A percentile compares a stretch with the other conserved stretches of the same genome.
These are phyloP conservation scores for Chloroceryle aenea DNA, from an alignment of 2,113 vertebrate genomes.

Conservation along the genomic window DNA sequence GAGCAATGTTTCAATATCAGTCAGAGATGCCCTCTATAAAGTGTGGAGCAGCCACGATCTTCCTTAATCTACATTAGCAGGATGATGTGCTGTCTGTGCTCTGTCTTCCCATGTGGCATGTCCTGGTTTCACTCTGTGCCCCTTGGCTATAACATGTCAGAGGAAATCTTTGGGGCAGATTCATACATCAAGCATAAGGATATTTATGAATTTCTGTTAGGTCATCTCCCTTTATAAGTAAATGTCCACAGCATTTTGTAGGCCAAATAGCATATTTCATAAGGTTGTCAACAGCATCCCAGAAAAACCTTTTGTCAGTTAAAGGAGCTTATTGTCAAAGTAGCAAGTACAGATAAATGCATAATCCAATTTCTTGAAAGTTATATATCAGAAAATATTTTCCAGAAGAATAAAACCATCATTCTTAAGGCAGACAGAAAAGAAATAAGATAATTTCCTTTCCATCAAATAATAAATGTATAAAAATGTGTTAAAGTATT, in stretches of 20 bases:
- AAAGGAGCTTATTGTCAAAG: background rate
- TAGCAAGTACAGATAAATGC: background rate
- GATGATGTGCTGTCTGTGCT: background rate
- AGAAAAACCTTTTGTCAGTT: background rate
- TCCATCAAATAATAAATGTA: constrained; percentile 14
- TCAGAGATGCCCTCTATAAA: background rate
- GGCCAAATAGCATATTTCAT: background rate
- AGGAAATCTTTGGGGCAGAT: background rate
- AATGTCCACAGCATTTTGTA: background rate
- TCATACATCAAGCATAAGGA: background rate
- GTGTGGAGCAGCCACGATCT: background rate
- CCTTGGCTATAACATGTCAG: background rate
- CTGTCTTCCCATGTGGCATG: background rate
- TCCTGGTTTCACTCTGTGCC: background rate
- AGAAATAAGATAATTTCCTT: constrained; percentile 40
- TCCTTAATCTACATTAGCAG: background rate
- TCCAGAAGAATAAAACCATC: constrained; percentile 1
- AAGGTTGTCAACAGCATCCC: background rate
- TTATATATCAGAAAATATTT: constrained; percentile 24
- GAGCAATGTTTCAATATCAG: background rate
- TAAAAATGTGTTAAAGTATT: constrained; percentile 46
- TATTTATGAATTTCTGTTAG: background rate
- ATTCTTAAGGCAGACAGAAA: constrained; percentile 1
- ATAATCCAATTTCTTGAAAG: background rate
- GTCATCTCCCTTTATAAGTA: background rate